These are phyloP conservation scores for Microcaecilia unicolor DNA, from an alignment of 2,797 vertebrate genomes.

Conservation along the genomic window DNA sequence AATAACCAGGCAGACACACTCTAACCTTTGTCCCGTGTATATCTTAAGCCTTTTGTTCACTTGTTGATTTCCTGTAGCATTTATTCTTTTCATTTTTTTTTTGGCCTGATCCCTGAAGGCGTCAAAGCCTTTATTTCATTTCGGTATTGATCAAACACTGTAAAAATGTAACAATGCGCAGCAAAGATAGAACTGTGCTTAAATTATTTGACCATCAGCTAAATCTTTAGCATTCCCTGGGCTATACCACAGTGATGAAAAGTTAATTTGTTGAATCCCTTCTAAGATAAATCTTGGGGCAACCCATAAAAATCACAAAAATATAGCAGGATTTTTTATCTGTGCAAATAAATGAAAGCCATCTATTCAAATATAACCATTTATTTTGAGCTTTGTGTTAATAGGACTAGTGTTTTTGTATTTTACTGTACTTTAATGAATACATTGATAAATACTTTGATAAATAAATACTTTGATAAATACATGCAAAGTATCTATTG, in stretches of 20 bases:
- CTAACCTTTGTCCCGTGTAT: conserved; percentile 6
- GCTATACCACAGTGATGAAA: conserved; percentile 12
- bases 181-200: conserved; percentile 6
- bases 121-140: conserved; percentile 1
- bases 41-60: neutral
- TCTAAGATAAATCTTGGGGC: conserved; percentile 19
- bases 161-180: conserved; percentile 2
- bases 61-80: neutral
- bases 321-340: neutral
- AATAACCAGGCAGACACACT: neutral
- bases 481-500: too few species aligned
- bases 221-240: conserved; percentile 18
- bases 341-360: conserved; percentile 1
- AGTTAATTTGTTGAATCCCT: conserved; percentile 37
- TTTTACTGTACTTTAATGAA: too few species aligned
- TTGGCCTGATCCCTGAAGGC: neutral
- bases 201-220: conserved; percentile 13
- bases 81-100: neutral
- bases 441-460: too few species aligned
- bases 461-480: too few species aligned
- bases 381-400: too few species aligned
- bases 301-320: conserved; percentile 2
- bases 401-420: too few species aligned
- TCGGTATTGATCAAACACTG: neutral
- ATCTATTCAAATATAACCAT: too few species aligned